Conservation (phyloP, 2,113 vertebrate species). For the Hepsetus odoe region DNA sequence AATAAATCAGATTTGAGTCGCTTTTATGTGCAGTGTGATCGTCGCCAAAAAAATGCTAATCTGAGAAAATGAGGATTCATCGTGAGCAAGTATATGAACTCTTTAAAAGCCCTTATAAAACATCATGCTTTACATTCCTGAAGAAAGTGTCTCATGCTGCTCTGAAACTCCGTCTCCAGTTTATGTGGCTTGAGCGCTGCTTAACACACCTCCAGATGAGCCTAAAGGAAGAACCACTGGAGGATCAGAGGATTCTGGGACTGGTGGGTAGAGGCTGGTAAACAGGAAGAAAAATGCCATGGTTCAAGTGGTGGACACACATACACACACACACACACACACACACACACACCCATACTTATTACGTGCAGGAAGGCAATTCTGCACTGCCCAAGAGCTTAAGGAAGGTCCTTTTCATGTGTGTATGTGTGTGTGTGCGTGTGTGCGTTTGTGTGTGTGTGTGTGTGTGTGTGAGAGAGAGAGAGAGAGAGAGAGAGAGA, state of each 20-base stretch:
- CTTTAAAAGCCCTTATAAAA: no score
- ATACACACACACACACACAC: constrained; percentile 32
- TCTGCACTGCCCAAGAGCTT: constrained; percentile 54
- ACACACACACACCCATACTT: constrained; percentile 49
- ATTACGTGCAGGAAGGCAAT: constrained; percentile 47
- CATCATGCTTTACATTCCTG: no score
- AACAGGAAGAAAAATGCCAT: constrained; percentile 66
- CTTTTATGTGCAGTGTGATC: no score
- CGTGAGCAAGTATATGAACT: no score
- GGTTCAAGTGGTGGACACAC: constrained; percentile 29
- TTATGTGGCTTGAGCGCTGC: not conserved
- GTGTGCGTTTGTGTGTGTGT: no score
- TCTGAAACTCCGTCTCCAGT: not conserved
- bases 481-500: constrained; percentile 34
- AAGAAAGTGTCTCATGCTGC: no score
- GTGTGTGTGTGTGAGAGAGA: constrained; percentile 6
- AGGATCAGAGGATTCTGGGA: constrained; percentile 15
- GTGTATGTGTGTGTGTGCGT: constrained; percentile 24
- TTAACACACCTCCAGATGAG: not conserved
- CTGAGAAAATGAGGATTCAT: no score
- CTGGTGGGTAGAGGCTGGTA: constrained; percentile 51
- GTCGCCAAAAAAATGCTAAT: no score
- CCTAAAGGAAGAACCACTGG: not conserved
- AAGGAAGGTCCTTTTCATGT: constrained; percentile 52
- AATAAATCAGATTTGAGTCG: no score